Conservation (phyloP, 2,113 vertebrate genomes). For the Triplophysa rosa region DNA sequence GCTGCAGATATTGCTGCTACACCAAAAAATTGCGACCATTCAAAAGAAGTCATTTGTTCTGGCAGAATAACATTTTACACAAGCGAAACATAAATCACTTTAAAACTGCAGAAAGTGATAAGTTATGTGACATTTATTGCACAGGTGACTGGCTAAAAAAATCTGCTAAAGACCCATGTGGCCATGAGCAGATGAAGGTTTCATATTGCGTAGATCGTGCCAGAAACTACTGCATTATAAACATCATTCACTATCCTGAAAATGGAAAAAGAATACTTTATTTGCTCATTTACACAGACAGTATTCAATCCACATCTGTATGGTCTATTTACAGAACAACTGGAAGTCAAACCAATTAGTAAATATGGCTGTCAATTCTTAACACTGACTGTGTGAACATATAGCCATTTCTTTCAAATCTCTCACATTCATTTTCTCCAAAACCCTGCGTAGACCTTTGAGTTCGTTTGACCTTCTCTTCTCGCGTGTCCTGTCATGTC, state of each 20-base stretch:
- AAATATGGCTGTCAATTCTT: not conserved
- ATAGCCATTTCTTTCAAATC: not conserved
- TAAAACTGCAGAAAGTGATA: too few species aligned
- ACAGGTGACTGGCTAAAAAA: too few species aligned
- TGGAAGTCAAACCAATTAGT: not conserved
- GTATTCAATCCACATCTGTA: not conserved
- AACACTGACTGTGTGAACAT: not conserved
- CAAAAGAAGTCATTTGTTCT: too few species aligned
- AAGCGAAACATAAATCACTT: too few species aligned
- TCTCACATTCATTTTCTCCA: constrained; percentile 14
- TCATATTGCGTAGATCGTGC: too few species aligned
- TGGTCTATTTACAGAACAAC: not conserved
- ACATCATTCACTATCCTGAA: not conserved
- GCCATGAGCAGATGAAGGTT: not conserved
- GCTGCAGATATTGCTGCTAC: too few species aligned
- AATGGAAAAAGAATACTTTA: not conserved
- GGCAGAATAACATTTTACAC: too few species aligned
- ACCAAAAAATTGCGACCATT: too few species aligned
- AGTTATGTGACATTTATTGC: too few species aligned
- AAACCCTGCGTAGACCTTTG: not conserved
- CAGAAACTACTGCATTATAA: not conserved
- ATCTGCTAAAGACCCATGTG: too few species aligned
- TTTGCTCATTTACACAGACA: not conserved
- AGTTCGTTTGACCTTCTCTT: constrained; percentile 12
- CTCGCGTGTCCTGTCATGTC: constrained; percentile 5